phyloP scores from a whole-genome alignment of 2,797 vertebrate species.

The Sandelia bainsii region DNA sequence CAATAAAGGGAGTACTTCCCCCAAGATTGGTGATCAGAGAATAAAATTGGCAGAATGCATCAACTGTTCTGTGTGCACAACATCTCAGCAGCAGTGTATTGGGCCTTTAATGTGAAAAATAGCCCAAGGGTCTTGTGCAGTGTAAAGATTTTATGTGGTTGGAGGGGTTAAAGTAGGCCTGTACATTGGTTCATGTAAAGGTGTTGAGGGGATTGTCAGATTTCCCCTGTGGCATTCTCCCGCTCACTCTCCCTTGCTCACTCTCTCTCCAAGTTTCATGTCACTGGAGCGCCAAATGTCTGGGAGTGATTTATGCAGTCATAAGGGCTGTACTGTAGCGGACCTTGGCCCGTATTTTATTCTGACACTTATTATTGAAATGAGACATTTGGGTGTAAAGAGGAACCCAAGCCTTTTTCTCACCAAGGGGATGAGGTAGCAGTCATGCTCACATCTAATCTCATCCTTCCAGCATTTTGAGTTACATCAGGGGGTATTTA shows the following conservation, averaged over 20 bases:
- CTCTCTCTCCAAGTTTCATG: constrained; percentile 75
- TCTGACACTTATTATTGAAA: constrained; percentile 88
- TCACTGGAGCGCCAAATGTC: constrained; percentile 83
- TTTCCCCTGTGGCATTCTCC: constrained; percentile 86
- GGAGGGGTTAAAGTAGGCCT: constrained; percentile 81
- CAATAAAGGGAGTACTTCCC: constrained; percentile 70
- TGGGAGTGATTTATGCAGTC: constrained; percentile 87
- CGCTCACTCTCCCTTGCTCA: not conserved
- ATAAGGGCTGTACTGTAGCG: constrained; percentile 78
- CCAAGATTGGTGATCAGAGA: constrained; percentile 69
- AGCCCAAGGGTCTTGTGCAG: constrained; percentile 70
- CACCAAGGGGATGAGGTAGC: constrained; percentile 41
- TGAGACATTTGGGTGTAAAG: constrained; percentile 83
- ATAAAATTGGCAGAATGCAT: constrained; percentile 82
- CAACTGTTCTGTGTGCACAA: constrained; percentile 73
- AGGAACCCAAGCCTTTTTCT: constrained; percentile 63
- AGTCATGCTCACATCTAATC: constrained; percentile 53
- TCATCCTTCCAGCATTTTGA: constrained; percentile 41
- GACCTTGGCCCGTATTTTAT: constrained; percentile 86
- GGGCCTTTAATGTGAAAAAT: constrained; percentile 80
- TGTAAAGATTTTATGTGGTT: constrained; percentile 79
- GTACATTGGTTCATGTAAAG: constrained; percentile 76
- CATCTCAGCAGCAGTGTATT: constrained; percentile 57
- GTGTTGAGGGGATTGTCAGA: constrained; percentile 84
- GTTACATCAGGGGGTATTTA: constrained; percentile 66